Evolutionary conservation across 2,113 vertebrate genomes (phyloP).

Genomic region (Nipponia nippon): DNA sequence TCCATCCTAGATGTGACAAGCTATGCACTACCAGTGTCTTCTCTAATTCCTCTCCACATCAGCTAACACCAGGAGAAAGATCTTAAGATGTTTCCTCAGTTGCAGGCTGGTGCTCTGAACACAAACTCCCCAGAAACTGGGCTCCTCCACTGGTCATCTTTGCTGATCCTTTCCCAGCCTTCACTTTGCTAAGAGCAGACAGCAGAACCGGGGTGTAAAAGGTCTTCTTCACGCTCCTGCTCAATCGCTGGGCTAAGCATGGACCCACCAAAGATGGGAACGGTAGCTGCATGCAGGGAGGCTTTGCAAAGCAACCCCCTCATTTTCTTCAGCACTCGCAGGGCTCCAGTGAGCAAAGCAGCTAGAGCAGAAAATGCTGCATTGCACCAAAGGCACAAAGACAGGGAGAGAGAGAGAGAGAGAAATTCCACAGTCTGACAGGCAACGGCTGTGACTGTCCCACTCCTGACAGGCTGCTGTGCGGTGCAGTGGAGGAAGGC

Average conservation of each 20-base stretch:
- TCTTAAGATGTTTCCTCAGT: neutral
- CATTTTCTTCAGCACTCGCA: neutral
- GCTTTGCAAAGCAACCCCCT: neutral
- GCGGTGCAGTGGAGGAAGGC: rapidly evolving
- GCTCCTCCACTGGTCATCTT: neutral
- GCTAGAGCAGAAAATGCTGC: slow-evolving; percentile 59
- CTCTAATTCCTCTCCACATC: neutral
- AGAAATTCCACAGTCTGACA: slow-evolving; percentile 12
- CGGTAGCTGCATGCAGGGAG: neutral
- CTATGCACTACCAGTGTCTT: neutral
- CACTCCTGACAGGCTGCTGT: neutral
- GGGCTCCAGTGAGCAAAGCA: slow-evolving; percentile 25
- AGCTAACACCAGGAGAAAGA: neutral
- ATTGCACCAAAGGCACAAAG: slow-evolving; percentile 64
- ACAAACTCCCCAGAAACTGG: neutral
- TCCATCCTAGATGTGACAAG: neutral
- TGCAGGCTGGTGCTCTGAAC: neutral
- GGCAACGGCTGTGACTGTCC: neutral
- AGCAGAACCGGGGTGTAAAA: neutral
- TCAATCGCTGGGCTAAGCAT: rapidly evolving
- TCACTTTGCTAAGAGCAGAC: neutral
- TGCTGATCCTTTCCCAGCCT: neutral
- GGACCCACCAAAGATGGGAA: neutral
- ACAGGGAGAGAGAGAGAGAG: neutral
- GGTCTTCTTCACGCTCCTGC: rapidly evolving